Conservation (phyloP, 2,113 vertebrate species). For the Carettochelys insculpta region DNA sequence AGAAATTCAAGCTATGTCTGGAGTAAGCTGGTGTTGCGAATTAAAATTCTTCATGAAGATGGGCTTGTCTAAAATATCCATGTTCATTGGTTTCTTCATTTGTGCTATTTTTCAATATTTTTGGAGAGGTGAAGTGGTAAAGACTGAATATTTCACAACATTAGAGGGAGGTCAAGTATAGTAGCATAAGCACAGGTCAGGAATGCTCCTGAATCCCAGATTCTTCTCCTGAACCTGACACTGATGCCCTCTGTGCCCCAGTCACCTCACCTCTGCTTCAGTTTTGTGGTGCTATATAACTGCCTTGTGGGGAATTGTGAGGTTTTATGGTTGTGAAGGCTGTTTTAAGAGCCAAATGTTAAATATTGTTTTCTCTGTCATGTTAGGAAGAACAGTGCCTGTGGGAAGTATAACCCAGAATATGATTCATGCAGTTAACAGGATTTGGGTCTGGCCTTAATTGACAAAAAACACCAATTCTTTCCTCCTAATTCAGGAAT, state of each 20-base stretch:
- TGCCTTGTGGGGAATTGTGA: not conserved
- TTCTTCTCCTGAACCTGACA: not conserved
- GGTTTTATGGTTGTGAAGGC: not conserved
- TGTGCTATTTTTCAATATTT: not conserved
- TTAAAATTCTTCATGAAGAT: not conserved
- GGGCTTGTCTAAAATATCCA: not conserved
- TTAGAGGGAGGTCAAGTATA: not conserved
- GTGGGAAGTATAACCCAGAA: not conserved
- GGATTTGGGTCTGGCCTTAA: not conserved
- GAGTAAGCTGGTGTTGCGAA: not conserved
- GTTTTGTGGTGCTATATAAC: not conserved
- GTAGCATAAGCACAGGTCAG: not conserved
- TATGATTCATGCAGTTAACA: not conserved
- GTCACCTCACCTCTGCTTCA: not conserved
- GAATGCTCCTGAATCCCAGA: rapidly evolving
- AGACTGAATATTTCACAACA: not conserved
- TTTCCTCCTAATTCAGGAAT: not conserved
- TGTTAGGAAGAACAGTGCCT: not conserved
- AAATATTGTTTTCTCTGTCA: not conserved
- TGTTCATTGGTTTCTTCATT: not conserved
- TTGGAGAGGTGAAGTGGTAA: not conserved
- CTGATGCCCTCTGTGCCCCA: not conserved
- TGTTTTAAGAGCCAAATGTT: not conserved
- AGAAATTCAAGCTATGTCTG: not conserved
- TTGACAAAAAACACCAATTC: not conserved